Evolutionary conservation across 2,113 vertebrate genomes (phyloP).

Genomic region (Epinephelus fuscoguttatus): DNA sequence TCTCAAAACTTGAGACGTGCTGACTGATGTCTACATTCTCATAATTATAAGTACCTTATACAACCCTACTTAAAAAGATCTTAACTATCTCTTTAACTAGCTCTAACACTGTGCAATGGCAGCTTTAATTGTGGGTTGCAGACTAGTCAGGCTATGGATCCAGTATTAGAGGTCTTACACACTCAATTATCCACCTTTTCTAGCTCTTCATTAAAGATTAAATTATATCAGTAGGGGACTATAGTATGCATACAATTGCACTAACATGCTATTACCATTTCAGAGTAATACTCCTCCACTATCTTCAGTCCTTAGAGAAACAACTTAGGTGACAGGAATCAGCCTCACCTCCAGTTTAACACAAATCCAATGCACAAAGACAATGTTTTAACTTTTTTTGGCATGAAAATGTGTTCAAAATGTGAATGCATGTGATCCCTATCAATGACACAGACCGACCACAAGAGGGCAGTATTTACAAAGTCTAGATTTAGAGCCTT

Average conservation of each 20-base stretch:
- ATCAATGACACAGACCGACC: slow-evolving; percentile 13
- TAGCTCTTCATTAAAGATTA: not conserved
- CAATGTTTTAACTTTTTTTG: not conserved
- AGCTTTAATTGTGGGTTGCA: not conserved
- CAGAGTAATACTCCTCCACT: not conserved
- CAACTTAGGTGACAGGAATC: not conserved
- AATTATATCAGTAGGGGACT: no score
- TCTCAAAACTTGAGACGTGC: no score
- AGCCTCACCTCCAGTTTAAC: not conserved
- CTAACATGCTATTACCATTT: not conserved
- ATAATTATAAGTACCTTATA: no score
- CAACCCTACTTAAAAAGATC: no score
- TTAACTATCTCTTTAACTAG: not conserved
- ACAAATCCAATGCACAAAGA: not conserved
- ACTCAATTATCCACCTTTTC: not conserved
- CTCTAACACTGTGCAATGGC: not conserved
- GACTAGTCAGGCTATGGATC: not conserved
- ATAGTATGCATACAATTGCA: not conserved
- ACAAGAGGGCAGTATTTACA: slow-evolving; percentile 80
- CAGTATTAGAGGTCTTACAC: not conserved
- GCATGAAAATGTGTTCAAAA: not conserved
- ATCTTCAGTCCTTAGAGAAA: not conserved
- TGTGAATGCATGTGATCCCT: not conserved
- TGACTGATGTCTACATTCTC: no score
- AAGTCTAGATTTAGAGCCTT: slow-evolving; percentile 26